phyloP scores from a whole-genome alignment of 2,888 invertebrate species.

The Papilio elwesi region DNA sequence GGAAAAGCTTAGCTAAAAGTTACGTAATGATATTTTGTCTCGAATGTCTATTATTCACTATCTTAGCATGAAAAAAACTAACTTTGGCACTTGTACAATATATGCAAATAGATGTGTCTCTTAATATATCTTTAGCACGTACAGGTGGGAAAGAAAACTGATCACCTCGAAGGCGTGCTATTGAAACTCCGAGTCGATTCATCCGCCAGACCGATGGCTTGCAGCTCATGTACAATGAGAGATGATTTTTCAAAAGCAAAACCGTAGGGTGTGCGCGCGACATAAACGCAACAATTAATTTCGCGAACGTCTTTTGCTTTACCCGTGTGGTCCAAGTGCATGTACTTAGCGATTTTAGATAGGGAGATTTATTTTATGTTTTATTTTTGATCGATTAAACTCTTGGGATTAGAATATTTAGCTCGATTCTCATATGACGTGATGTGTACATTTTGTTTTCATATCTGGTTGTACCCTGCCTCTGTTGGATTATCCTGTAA shows the following conservation, averaged over 20 bases:
- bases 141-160: conserved; percentile 21
- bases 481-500: too few relatives aligned
- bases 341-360: conserved; percentile 28
- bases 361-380: too few relatives aligned
- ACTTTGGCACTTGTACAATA: background rate
- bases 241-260: conserved; percentile 79
- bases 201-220: conserved; percentile 44
- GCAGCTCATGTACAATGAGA: conserved; percentile 61
- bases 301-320: conserved; percentile 62
- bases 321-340: conserved; percentile 46
- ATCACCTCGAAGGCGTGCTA: conserved; percentile 26
- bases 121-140: conserved; percentile 22
- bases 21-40: background rate
- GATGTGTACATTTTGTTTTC: too few relatives aligned
- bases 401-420: too few relatives aligned
- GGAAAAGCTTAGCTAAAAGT: background rate
- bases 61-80: background rate
- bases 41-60: background rate
- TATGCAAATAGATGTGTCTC: conserved; percentile 17
- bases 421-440: too few relatives aligned
- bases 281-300: conserved; percentile 80
- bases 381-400: too few relatives aligned
- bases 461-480: too few relatives aligned
- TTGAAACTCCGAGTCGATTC: conserved; percentile 34
- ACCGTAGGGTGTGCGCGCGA: conserved; percentile 68